Evolutionary conservation across 1,140 invertebrate genomes (phyloP), one percentile per base, ranked within the genome.

Genomic region (Pseudomyrmex sp.): DNA sequence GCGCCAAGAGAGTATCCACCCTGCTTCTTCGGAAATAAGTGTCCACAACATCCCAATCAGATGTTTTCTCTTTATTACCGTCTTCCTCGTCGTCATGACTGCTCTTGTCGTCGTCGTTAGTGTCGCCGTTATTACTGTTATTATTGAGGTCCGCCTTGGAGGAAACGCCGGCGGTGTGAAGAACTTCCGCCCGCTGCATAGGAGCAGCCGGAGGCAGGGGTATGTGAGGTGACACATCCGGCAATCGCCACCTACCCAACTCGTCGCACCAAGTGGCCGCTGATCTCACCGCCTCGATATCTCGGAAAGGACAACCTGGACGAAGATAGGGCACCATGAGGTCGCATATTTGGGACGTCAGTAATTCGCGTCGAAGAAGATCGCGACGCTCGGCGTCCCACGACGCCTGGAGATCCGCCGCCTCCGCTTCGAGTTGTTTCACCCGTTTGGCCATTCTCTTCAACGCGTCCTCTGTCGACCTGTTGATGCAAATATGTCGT

Each of bases 331-430:
- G 93, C 23, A 94, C 26, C 94, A 95, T 94, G 2, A 93, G 92
- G 8, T 95, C 94, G 73, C 93, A 95, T 15, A 95, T 85, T 62
- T 95, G 94, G 5, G 92, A 92, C 0, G 91, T 91, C 0, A 95
- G 84, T 35, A 95, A 83, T 82, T 95, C 94, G 7, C 93, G 90
- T 8, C 94, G 93, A 26, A 95, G 76, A 2, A 95, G 84, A 3
- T 94, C 94, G 23, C 93, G 91, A 20, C 94, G 90, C 73, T 95
- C 94, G 13, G 92, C 94, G 72, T 95, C 94, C 94, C 94, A 94
- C 18, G 92, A 94, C 54, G 94, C 94, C 88, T 94, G 94, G 2
- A 94, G 90, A 79, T 95, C 94, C 0, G 90, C 89, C 7, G 93
- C 93, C 75, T 95, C 94, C 13, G 90, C 89, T 82, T 95, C 94